A percentile compares a stretch with the other conserved stretches of the same genome.
These are phyloP conservation scores for Cinclus cinclus DNA, from an alignment of 2,113 vertebrate species.

Conservation along the genomic window DNA sequence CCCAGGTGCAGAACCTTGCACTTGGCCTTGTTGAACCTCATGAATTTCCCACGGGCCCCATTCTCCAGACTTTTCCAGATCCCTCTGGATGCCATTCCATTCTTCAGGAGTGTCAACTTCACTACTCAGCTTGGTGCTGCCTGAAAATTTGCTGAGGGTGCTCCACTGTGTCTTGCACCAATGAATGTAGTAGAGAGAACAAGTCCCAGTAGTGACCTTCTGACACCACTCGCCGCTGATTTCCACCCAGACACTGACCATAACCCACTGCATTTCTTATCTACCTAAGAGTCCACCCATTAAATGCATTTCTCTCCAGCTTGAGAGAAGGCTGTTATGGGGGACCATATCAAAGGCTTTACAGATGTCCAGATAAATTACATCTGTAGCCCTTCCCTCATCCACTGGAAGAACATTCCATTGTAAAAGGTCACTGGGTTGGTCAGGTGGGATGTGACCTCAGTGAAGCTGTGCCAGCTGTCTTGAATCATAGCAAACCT, in stretches of 20 bases:
- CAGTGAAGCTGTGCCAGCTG: fast-evolving
- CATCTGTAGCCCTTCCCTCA: not conserved
- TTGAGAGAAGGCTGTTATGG: not conserved
- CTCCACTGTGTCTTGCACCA: too few relatives aligned
- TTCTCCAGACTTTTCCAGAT: not conserved
- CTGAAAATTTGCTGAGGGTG: not conserved
- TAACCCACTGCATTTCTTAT: not conserved
- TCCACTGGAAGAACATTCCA: not conserved
- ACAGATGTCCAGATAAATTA: not conserved
- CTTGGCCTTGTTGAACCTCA: not conserved
- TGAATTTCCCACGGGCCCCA: not conserved
- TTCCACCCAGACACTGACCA: not conserved
- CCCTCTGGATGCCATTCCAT: fast-evolving
- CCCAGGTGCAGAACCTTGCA: fast-evolving
- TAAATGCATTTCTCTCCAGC: not conserved
- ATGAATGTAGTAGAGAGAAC: not conserved
- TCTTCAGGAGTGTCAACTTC: not conserved
- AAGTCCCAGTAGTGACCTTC: not conserved
- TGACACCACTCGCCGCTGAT: fast-evolving
- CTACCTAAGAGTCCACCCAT: not conserved
- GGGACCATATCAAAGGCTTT: not conserved
- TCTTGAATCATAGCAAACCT: not conserved
- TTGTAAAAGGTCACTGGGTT: fast-evolving
- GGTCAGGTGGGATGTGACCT: not conserved
- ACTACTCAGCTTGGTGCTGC: not conserved